These are phyloP conservation scores for Megamerina dolium DNA, from an alignment of 2,888 invertebrate species.

Conservation along the genomic window DNA sequence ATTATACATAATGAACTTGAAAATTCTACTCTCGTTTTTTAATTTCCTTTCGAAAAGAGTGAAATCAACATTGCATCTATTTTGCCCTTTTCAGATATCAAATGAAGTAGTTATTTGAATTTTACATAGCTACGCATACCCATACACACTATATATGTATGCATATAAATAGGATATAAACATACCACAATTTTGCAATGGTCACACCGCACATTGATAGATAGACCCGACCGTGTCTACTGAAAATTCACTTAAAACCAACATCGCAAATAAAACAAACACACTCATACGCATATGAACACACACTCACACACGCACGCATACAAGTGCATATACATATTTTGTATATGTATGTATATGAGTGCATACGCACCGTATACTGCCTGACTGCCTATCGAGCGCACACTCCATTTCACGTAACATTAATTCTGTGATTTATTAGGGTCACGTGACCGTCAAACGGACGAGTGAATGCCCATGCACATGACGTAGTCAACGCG, in stretches of 20 bases:
- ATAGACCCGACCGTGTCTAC: too few relatives aligned
- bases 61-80: too few relatives aligned
- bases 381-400: slow-evolving; percentile 11
- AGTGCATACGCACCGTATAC: neutral
- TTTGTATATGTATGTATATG: too few relatives aligned
- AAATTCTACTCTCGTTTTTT: slow-evolving; percentile 22
- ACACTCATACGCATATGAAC: slow-evolving; percentile 9
- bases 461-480: slow-evolving; percentile 23
- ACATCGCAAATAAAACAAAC: slow-evolving; percentile 15
- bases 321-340: neutral
- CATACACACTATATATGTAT: too few relatives aligned
- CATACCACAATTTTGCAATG: too few relatives aligned
- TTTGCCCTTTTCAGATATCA: too few relatives aligned
- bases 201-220: too few relatives aligned
- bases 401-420: slow-evolving; percentile 51
- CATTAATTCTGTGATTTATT: slow-evolving; percentile 52
- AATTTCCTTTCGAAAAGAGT: slow-evolving; percentile 22
- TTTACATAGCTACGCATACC: too few relatives aligned
- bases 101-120: too few relatives aligned
- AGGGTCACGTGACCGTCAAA: slow-evolving; percentile 52
- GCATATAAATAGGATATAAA: too few relatives aligned
- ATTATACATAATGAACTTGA: too few relatives aligned
- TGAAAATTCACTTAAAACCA: too few relatives aligned
- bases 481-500: neutral
- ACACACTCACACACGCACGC: slow-evolving; percentile 4